Evolutionary conservation across 2,113 vertebrate species (phyloP).

Genomic region (Oryzias javanicus): DNA sequence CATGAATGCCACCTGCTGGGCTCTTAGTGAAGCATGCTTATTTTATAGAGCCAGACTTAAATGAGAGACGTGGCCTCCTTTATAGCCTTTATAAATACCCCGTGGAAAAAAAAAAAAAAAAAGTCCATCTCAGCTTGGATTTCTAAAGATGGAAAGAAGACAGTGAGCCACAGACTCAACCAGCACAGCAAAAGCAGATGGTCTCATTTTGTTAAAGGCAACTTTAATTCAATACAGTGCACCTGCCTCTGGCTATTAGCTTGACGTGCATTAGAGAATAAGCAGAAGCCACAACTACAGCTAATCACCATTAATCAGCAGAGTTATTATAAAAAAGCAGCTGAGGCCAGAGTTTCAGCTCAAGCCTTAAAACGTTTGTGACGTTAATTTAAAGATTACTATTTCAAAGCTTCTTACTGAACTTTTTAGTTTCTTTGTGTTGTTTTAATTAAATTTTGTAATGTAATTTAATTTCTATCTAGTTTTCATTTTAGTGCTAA

Average conservation of each 20-base stretch:
- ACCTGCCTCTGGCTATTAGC: slow-evolving; percentile 53
- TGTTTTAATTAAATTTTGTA: neutral
- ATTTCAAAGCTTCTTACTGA: neutral
- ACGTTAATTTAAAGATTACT: too few relatives aligned
- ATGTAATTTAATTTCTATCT: too few relatives aligned
- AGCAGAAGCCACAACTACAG: slow-evolving; percentile 45
- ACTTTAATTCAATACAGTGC: slow-evolving; percentile 55
- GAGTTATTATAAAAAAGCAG: slow-evolving; percentile 24
- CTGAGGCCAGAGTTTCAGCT: neutral
- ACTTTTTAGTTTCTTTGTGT: neutral
- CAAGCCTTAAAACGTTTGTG: too few relatives aligned
- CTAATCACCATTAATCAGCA: slow-evolving; percentile 17
- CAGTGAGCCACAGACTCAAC: slow-evolving; percentile 11
- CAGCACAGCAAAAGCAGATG: slow-evolving; percentile 32
- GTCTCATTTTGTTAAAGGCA: slow-evolving; percentile 30
- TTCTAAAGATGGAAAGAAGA: slow-evolving; percentile 23
- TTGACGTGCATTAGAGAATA: slow-evolving; percentile 48
- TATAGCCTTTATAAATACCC: neutral
- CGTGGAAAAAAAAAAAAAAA: too few relatives aligned
- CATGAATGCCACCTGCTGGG: slow-evolving; percentile 70
- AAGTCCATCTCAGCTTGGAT: slow-evolving; percentile 1
- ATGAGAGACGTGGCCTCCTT: slow-evolving; percentile 14
- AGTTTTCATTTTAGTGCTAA: too few relatives aligned
- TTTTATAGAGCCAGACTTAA: slow-evolving; percentile 11
- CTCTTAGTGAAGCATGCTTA: slow-evolving; percentile 26